phyloP scores from a whole-genome alignment of 2,888 invertebrate species.

The Acanthococcus lagerstroemiae region DNA sequence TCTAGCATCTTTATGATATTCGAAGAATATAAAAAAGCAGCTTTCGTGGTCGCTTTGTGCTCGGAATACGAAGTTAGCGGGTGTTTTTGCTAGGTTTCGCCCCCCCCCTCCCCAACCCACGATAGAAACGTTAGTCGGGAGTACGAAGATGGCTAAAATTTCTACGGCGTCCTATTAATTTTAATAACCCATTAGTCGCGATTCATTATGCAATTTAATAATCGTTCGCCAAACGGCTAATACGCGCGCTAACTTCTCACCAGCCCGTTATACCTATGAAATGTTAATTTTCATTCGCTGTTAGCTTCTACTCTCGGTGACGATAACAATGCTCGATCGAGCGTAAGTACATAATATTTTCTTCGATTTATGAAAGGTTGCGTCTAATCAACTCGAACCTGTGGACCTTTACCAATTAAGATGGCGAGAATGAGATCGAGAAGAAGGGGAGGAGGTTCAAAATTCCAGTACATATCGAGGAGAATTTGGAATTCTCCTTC shows the following conservation, averaged over 20 bases:
- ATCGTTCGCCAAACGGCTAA: background rate
- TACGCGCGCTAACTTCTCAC: background rate
- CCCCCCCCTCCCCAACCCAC: too few species aligned
- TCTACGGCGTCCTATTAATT: slow-evolving; percentile 13
- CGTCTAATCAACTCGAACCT: too few species aligned
- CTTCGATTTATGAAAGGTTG: too few species aligned
- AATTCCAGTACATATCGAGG: too few species aligned
- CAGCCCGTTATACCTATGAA: background rate
- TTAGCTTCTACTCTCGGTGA: background rate
- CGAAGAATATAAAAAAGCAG: slow-evolving; percentile 19
- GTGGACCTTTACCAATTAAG: too few species aligned
- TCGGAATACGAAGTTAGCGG: slow-evolving; percentile 7
- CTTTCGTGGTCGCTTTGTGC: slow-evolving; percentile 18
- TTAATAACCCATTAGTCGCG: slow-evolving; percentile 16
- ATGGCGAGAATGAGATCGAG: too few species aligned
- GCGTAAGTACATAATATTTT: too few species aligned
- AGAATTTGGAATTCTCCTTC: too few species aligned
- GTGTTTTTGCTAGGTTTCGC: background rate
- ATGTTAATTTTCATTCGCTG: background rate
- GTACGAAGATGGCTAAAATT: background rate
- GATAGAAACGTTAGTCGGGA: too few species aligned
- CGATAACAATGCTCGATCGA: too few species aligned
- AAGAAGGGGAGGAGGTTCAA: too few species aligned
- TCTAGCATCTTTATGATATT: slow-evolving; percentile 22
- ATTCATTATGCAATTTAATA: slow-evolving; percentile 14